Evolutionary conservation across 1,140 invertebrate species (phyloP), one percentile per base, ranked within the genome.

Genomic region (Zophobas morio): DNA sequence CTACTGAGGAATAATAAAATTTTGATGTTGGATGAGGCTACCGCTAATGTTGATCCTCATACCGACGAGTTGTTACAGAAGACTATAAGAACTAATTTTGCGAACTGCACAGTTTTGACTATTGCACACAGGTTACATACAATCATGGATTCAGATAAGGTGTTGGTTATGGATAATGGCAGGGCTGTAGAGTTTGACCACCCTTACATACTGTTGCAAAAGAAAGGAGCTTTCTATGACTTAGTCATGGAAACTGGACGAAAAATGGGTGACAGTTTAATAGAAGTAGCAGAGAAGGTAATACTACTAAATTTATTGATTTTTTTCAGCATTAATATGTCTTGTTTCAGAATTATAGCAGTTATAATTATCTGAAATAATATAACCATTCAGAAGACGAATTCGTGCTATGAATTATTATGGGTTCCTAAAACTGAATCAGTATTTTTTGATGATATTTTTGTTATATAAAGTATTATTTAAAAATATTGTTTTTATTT

Each of bases 121-220:
- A 76, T 82, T 70, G 94, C 94, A 36, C 94, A 95, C 86, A 88
- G 94, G 34, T 86, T 96, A 0, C 89, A 95, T 80, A 91, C 90
- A 0, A 88, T 91, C 6, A 91, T 91, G 20, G 20, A 20, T 20
- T 20, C 20, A 20, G 20, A 20, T 20, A 20, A 20, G 20, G 20
- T 20, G 20, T 40, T 86, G 39, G 84, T 86, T 8, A 85, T 86
- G 88, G 90, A 91, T 82, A 86, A 84, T 20, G 91, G 91, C 6
- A 79, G 85, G 39, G 85, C 89, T 32, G 86, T 87, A n/a, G 90
- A 90, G 75, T 89, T 88, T 74, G 90, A 88, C 35, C 87, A 91
- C 75, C 93, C 93, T 0, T 88, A 89, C 73, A 84, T 87, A 34
- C 86, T 94, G 1, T 81, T 93, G 20, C 84, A 87, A 81, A 51